Evolutionary conservation across 2,797 vertebrate species (phyloP).

Genomic region (Psittacula echo): DNA sequence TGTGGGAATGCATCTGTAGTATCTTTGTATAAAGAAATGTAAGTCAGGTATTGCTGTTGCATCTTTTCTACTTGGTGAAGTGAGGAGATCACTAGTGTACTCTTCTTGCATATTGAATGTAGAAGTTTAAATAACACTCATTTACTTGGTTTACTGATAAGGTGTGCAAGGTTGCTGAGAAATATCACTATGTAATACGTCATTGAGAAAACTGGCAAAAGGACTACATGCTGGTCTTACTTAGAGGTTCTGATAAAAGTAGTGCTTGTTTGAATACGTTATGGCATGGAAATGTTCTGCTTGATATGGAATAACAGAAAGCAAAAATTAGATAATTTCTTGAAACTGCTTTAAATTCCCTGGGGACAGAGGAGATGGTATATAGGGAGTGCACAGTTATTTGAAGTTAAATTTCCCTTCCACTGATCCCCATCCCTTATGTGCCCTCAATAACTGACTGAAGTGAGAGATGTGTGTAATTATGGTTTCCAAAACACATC

Average conservation of each 20-base stretch:
- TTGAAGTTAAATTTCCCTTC: background rate
- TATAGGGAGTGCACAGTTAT: background rate
- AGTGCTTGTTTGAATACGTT: background rate
- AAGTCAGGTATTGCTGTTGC: background rate
- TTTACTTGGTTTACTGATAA: background rate
- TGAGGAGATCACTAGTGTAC: background rate
- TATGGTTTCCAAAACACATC: background rate
- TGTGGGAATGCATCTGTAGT: background rate
- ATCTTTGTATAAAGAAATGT: background rate
- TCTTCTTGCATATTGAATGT: background rate
- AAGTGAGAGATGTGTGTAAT: background rate
- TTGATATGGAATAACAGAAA: background rate
- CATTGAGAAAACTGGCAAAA: background rate
- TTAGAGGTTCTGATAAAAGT: background rate
- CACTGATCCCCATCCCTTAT: background rate
- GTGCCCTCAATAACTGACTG: background rate
- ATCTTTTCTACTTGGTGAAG: background rate
- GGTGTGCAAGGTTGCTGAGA: background rate
- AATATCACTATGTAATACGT: background rate
- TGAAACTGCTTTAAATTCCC: background rate
- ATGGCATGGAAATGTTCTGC: background rate
- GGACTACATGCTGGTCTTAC: background rate
- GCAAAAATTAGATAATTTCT: background rate
- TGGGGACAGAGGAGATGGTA: background rate
- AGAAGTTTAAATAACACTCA: background rate